Percentiles rank a stretch among this genome's conserved stretches.
Evolutionary conservation across 2,797 vertebrate species (phyloP).

Genomic region (Bryconaethiops microstoma): DNA sequence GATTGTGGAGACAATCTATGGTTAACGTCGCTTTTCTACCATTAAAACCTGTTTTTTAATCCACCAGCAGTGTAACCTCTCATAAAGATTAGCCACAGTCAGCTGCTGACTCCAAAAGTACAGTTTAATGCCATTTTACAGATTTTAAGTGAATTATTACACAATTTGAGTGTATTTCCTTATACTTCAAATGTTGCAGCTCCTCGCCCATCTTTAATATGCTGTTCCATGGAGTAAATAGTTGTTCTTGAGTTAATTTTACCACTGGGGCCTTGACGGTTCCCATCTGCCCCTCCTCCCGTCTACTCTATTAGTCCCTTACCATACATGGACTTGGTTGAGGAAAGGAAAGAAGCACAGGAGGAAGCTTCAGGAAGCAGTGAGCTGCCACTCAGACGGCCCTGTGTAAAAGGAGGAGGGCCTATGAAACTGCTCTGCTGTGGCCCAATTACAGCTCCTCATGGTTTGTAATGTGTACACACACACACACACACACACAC

Average conservation of each 20-base stretch:
- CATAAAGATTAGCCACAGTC: background rate
- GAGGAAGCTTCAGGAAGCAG: slow-evolving; percentile 49
- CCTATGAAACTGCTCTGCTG: slow-evolving; percentile 27
- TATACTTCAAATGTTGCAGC: slow-evolving; percentile 28
- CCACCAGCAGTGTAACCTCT: background rate
- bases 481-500: slow-evolving; percentile 7
- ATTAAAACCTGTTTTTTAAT: background rate
- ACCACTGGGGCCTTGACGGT: slow-evolving; percentile 55
- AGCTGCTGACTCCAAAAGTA: background rate
- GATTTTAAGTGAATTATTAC: background rate
- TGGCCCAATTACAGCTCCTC: slow-evolving; percentile 41
- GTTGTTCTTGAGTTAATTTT: slow-evolving; percentile 57
- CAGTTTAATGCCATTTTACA: background rate
- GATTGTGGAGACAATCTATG: background rate
- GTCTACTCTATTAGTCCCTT: slow-evolving; percentile 53
- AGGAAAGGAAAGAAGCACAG: slow-evolving; percentile 45
- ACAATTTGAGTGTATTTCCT: background rate
- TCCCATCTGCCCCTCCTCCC: slow-evolving; percentile 59
- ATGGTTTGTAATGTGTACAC: slow-evolving; percentile 29
- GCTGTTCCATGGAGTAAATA: slow-evolving; percentile 53
- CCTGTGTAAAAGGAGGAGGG: slow-evolving; percentile 47
- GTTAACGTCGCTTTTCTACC: background rate
- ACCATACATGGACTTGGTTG: slow-evolving; percentile 63
- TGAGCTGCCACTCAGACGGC: slow-evolving; percentile 44
- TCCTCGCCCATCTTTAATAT: slow-evolving; percentile 36